Percentiles rank a stretch among this genome's conserved stretches.
Evolutionary conservation across 2,888 invertebrate species (phyloP).

Genomic region (Euclidia mi): DNA sequence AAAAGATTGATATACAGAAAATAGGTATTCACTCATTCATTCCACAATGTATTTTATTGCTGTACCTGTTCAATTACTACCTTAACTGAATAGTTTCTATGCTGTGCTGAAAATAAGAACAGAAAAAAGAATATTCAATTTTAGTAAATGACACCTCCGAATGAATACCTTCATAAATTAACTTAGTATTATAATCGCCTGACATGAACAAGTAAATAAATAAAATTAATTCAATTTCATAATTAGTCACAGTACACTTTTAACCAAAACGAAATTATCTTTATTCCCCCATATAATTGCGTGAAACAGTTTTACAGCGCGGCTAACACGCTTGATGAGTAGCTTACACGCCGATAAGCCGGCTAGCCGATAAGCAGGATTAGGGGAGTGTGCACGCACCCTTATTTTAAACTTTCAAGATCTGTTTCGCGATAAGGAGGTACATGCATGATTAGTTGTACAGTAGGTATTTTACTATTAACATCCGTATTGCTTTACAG

Average conservation of each 20-base stretch:
- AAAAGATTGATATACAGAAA: no score
- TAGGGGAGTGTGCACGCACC: constrained; percentile 66
- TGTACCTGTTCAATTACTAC: no score
- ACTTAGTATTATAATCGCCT: no score
- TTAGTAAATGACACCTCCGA: no score
- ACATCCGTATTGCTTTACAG: not conserved
- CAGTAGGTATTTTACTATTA: constrained; percentile 21
- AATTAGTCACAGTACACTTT: constrained; percentile 34
- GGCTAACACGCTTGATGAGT: constrained; percentile 73
- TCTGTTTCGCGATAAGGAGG: constrained; percentile 62
- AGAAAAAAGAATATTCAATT: no score
- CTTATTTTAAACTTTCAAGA: constrained; percentile 81
- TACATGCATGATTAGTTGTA: constrained; percentile 27
- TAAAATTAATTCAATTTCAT: not conserved
- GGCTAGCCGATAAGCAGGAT: constrained; percentile 72
- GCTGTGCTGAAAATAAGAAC: no score
- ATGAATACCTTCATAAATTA: no score
- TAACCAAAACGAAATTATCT: constrained; percentile 39
- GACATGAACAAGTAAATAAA: not conserved
- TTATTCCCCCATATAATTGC: constrained; percentile 47
- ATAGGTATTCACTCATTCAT: no score
- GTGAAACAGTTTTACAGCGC: constrained; percentile 51
- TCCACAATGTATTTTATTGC: no score
- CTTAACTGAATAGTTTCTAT: no score
- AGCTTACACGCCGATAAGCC: constrained; percentile 81